Percentiles rank a stretch among this genome's conserved stretches.
phyloP scores from a whole-genome alignment of 1,140 invertebrate species.

The Anastrepha obliqua region DNA sequence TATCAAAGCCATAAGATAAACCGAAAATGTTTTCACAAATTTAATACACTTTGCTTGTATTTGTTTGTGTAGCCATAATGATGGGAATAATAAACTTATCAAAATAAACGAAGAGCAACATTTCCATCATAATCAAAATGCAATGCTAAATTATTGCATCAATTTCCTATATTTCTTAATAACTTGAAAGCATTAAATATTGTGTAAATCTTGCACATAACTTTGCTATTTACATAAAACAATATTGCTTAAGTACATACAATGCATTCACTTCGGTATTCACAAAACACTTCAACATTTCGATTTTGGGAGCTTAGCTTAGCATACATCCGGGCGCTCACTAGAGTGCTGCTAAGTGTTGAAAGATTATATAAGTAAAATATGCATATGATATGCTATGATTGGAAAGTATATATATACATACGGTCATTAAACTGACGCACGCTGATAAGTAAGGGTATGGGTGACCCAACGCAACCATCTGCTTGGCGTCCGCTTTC shows the following conservation, averaged over 20 bases:
- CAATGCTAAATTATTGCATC: not conserved
- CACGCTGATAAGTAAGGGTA: no score
- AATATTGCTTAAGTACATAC: not conserved
- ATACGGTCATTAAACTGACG: no score
- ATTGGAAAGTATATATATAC: no score
- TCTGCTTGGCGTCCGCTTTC: no score
- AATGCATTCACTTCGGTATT: not conserved
- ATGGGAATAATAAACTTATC: not conserved
- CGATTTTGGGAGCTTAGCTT: not conserved
- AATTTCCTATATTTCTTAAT: not conserved
- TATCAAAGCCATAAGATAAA: not conserved
- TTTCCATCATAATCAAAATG: slow-evolving; percentile 29
- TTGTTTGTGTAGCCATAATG: not conserved
- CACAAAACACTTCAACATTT: not conserved
- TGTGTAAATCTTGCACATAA: not conserved
- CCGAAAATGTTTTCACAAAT: not conserved
- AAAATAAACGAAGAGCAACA: not conserved
- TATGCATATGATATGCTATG: no score
- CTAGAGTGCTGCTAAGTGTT: not conserved
- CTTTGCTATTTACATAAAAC: not conserved
- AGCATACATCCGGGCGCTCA: not conserved
- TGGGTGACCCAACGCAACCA: no score
- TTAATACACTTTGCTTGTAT: not conserved
- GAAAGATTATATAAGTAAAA: not conserved
- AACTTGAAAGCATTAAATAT: not conserved